Percentiles rank a stretch among this genome's conserved stretches.
Conservation (phyloP, 2,888 invertebrate genomes). For the Halictus quadricinctus region DNA sequence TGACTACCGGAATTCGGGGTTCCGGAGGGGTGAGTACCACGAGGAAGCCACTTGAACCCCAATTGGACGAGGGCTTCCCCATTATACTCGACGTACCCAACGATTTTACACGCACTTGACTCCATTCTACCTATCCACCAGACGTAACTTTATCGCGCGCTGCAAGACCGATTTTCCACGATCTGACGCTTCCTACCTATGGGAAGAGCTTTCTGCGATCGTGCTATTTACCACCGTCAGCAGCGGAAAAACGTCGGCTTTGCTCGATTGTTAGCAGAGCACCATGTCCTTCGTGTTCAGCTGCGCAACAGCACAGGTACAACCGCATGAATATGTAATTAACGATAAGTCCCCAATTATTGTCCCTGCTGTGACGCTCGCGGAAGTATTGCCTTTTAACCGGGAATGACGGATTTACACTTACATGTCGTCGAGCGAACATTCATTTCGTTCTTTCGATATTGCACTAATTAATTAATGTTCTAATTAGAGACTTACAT, state of each 20-base stretch:
- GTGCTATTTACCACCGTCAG: neutral
- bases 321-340: neutral
- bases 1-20: conserved; percentile 80
- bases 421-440: neutral
- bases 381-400: neutral
- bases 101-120: conserved; percentile 86
- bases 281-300: neutral
- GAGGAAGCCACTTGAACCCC: conserved; percentile 78
- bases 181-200: conserved; percentile 29
- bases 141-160: conserved; percentile 64
- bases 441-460: neutral
- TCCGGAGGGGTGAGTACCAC: conserved; percentile 77
- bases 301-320: neutral
- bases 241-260: neutral
- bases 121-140: conserved; percentile 80
- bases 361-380: neutral
- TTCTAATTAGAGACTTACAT: neutral
- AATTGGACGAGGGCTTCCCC: conserved; percentile 77
- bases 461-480: neutral
- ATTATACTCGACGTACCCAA: conserved; percentile 78
- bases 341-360: neutral
- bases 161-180: conserved; percentile 62
- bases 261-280: neutral
- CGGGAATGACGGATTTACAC: neutral
- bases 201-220: neutral